phyloP scores from a whole-genome alignment of 2,888 invertebrate species.

The Crematogaster levior region DNA sequence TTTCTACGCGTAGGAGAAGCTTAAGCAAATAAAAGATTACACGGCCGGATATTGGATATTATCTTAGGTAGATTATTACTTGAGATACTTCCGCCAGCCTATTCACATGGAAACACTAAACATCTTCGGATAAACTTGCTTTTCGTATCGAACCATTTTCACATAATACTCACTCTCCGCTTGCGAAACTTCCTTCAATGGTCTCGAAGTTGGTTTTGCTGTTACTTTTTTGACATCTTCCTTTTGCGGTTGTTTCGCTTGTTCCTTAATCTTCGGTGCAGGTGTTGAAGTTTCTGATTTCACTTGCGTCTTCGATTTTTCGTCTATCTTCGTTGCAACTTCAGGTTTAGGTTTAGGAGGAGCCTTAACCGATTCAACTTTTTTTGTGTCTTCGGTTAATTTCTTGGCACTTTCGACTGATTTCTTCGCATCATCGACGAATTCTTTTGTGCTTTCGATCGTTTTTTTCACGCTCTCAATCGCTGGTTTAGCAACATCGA shows the following conservation, averaged over 20 bases:
- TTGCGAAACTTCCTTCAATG: constrained; percentile 67
- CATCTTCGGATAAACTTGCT: constrained; percentile 5
- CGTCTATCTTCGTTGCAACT: constrained; percentile 52
- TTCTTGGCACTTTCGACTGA: constrained; percentile 25
- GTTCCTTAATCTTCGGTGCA: constrained; percentile 58
- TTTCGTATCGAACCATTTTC: constrained; percentile 25
- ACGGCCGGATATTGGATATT: background rate
- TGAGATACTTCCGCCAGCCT: constrained; percentile 16
- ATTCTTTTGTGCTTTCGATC: constrained; percentile 22
- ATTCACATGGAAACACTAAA: constrained; percentile 15
- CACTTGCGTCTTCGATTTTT: constrained; percentile 40
- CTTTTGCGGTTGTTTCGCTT: constrained; percentile 54
- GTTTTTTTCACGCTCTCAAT: constrained; percentile 62
- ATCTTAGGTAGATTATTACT: constrained; percentile 28
- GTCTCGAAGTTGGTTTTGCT: constrained; percentile 55
- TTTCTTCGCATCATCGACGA: constrained; percentile 29
- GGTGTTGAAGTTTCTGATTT: constrained; percentile 60
- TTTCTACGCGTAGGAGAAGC: background rate
- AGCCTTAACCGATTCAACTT: constrained; percentile 59
- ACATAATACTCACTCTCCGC: constrained; percentile 75
- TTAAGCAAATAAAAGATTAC: constrained; percentile 10
- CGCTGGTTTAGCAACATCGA: constrained; percentile 37
- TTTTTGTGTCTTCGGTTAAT: constrained; percentile 52
- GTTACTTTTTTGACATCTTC: constrained; percentile 59
- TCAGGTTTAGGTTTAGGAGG: constrained; percentile 57